Evolutionary conservation across 1,140 invertebrate species (phyloP).

Genomic region (Berghia stephanieae): DNA sequence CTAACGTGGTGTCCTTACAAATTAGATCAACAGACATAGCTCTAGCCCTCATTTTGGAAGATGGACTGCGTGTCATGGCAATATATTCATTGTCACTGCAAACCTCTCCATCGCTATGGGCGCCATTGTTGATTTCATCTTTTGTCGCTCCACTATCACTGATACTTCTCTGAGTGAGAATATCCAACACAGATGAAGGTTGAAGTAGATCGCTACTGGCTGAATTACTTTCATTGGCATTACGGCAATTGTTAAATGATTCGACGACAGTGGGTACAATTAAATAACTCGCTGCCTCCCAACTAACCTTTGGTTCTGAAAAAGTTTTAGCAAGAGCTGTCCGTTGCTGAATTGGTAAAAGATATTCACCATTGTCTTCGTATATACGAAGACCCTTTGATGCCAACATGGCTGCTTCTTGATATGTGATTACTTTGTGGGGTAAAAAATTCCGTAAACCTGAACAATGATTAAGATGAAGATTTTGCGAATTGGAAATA

Average conservation of each 20-base stretch:
- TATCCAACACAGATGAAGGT: too few species aligned
- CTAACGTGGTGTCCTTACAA: too few species aligned
- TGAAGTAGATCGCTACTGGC: too few species aligned
- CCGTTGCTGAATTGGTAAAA: too few species aligned
- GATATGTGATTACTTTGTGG: neutral
- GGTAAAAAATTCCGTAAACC: too few species aligned
- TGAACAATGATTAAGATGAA: too few species aligned
- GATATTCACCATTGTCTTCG: neutral
- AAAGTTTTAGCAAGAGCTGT: neutral
- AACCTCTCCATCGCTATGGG: neutral
- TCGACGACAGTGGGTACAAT: constrained; percentile 23
- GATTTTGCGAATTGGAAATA: too few species aligned
- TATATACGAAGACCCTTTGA: constrained; percentile 25
- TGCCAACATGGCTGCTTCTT: constrained; percentile 21
- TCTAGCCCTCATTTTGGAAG: too few species aligned
- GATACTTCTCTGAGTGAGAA: neutral
- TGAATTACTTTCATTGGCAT: neutral
- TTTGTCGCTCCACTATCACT: constrained; percentile 9
- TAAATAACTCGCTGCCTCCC: constrained; percentile 25
- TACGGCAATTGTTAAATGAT: neutral
- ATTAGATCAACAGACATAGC: constrained; percentile 29
- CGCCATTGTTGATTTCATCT: neutral
- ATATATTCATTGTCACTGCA: neutral
- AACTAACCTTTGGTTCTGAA: constrained; percentile 1
- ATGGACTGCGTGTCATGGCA: neutral